Evolutionary conservation across 1,140 invertebrate species (phyloP), one percentile per base, ranked within the genome.

Genomic region (Ylistrum balloti): DNA sequence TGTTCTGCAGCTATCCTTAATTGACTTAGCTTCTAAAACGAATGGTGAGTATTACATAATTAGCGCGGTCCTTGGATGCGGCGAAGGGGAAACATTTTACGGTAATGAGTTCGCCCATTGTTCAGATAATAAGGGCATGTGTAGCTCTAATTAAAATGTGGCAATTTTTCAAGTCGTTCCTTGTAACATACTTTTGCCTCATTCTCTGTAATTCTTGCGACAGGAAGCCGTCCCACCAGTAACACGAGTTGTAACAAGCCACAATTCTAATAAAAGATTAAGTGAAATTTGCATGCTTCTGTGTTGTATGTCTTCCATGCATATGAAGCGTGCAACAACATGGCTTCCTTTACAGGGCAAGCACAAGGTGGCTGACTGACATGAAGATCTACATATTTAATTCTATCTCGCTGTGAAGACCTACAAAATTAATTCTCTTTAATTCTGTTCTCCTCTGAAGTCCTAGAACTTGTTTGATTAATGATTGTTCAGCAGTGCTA

Each of bases 21-120:
- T 74, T 74, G 56, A 74, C 56, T 74, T 74, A 74, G n/a, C 56
- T 74, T 74, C 56, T 74, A n/a, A 74, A 74, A 74, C n/a, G 56
- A 74, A 74, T 74, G 56, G 56, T 74, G 56, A 74, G n/a, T 28
- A 74, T 74, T 74, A 74, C 56, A 74, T 74, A 74, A 74, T 74
- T 74, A 74, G 56, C 5, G 22, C 28, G 56, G 56, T 28, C 56
- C 56, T 28, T 74, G 56, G 56, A 74, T 74, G 56, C 56, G 56
- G 56, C 15, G 56, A 74, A 74, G 56, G 56, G 56, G 56, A 74
- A 74, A 74, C 56, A 74, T 74, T 74, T 74, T 74, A 74, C 56
- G 13, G n/a, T 74, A 74, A 74, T 74, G 56, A 74, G 56, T 74
- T 74, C 56, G 56, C 56, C 56, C 56, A 74, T 74, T 74, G 56